A percentile compares a stretch with the other conserved stretches of the same genome.
Evolutionary conservation across 2,797 vertebrate species (phyloP).

Genomic region (Thalassophryne amazonica): DNA sequence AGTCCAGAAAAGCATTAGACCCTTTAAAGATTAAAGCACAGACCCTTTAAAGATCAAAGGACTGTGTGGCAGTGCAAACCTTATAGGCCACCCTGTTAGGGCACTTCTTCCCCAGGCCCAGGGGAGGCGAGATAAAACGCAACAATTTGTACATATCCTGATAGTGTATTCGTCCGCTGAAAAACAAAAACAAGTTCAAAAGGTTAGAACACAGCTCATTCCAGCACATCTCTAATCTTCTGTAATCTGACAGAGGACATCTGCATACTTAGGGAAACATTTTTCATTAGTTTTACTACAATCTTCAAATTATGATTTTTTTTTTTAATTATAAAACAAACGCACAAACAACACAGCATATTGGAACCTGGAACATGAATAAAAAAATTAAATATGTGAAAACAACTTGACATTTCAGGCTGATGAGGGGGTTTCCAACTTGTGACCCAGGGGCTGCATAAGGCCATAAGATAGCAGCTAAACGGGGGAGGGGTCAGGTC

Average conservation of each 20-base stretch:
- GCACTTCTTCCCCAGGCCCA: conserved; percentile 97
- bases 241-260: neutral
- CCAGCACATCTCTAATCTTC: neutral
- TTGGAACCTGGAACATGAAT: no score
- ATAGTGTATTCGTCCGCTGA: conserved; percentile 94
- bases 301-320: no score
- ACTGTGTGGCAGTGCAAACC: conserved; percentile 85
- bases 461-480: no score
- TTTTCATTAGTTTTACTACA: no score
- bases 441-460: no score
- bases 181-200: conserved; percentile 75
- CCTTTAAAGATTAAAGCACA: conserved; percentile 45
- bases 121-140: conserved; percentile 92
- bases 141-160: conserved; percentile 99
- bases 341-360: no score
- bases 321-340: no score
- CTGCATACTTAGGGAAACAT: neutral
- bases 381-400: no score
- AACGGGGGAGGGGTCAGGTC: no score
- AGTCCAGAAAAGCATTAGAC: conserved; percentile 49
- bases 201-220: conserved; percentile 60
- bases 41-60: conserved; percentile 42
- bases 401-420: no score
- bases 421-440: no score
- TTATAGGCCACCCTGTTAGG: conserved; percentile 97